Base-by-base conservation (phyloP, 2,888 invertebrate species). In the Rhamphomyia laevipes region DNA sequence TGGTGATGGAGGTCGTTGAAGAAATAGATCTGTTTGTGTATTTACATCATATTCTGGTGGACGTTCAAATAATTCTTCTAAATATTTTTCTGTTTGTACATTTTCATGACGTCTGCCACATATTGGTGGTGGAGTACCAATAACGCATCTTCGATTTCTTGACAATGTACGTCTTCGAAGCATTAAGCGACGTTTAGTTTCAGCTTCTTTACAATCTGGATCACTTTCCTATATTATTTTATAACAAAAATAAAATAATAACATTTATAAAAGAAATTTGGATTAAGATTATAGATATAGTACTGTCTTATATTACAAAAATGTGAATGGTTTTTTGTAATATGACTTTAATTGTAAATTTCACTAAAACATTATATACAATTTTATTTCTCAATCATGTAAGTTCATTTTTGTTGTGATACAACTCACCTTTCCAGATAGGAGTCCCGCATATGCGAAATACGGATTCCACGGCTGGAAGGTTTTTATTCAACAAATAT, bases 71-170 rank as follows among this genome's bases (percentile, higher is more conserved):
- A 87, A 77, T 74, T 94, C 92, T 68, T 93, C 92, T 49, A 94
- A 77, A 65, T 86, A 92, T 60, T 81, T 74, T 56, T 94, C 93
- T 2, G 94, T 94, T 75, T 95, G 94, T 42, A 93, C 80, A 53
- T 83, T 82, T 60, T 86, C 88, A 73, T 92, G 91, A 47, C 81
- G 80, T 53, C 93, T 77, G 21, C 91, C 92, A 47, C 82, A 78
- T 37, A 90, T 84, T 2, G 71, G 68, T 3, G 71, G 71, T 33
- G 72, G 72, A 38, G 71, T 71, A 11, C 71, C 71, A 51, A 71
- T 59, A 3, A 71, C 59, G 72, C 72, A 60, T 66, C 74, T 62
- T 73, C 80, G 57, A 75, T 76, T 71, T 76, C 80, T 43, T 49
- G 60, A 57, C 27, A 63, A 53, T 43, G 59, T 81, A 54, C 83